phyloP scores from a whole-genome alignment of 1,140 invertebrate species.

The Polypedilum vanderplanki region DNA sequence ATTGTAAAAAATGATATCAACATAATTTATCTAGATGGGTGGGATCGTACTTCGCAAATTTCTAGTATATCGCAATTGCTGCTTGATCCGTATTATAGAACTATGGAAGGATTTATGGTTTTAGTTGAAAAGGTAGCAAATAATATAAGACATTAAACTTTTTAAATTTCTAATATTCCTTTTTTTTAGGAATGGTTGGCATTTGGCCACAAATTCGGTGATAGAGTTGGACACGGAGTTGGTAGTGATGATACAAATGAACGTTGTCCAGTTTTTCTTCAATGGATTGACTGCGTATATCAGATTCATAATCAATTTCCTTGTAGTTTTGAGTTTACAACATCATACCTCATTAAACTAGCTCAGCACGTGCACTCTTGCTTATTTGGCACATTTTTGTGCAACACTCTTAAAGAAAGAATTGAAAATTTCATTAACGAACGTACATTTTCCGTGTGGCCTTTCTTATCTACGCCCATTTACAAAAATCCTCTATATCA shows the following conservation, averaged over 20 bases:
- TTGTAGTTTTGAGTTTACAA: slow-evolving; percentile 91
- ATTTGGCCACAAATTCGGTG: slow-evolving; percentile 95
- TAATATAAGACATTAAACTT: too few relatives aligned
- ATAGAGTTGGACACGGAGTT: slow-evolving; percentile 82
- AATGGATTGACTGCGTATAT: slow-evolving; percentile 95
- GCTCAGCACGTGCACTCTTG: slow-evolving; percentile 92
- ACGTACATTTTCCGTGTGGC: slow-evolving; percentile 81
- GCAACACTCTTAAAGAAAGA: slow-evolving; percentile 78
- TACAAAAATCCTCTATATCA: slow-evolving; percentile 85
- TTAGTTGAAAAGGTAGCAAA: slow-evolving; percentile 65
- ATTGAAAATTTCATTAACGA: slow-evolving; percentile 57
- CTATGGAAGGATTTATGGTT: slow-evolving; percentile 84
- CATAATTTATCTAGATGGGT: slow-evolving; percentile 61
- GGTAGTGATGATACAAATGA: slow-evolving; percentile 82
- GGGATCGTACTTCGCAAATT: slow-evolving; percentile 94
- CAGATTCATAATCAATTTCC: slow-evolving; percentile 86
- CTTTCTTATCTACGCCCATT: slow-evolving; percentile 65
- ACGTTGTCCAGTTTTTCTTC: slow-evolving; percentile 90
- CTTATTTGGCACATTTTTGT: slow-evolving; percentile 94
- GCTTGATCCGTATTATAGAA: slow-evolving; percentile 89
- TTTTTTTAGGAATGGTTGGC: slow-evolving; percentile 73
- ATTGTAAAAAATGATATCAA: background rate
- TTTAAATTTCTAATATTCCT: too few relatives aligned
- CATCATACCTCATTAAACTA: slow-evolving; percentile 86
- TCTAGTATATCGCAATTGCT: slow-evolving; percentile 84